phyloP scores from a whole-genome alignment of 2,888 invertebrate genomes.

The Diaprepes abbreviatus region DNA sequence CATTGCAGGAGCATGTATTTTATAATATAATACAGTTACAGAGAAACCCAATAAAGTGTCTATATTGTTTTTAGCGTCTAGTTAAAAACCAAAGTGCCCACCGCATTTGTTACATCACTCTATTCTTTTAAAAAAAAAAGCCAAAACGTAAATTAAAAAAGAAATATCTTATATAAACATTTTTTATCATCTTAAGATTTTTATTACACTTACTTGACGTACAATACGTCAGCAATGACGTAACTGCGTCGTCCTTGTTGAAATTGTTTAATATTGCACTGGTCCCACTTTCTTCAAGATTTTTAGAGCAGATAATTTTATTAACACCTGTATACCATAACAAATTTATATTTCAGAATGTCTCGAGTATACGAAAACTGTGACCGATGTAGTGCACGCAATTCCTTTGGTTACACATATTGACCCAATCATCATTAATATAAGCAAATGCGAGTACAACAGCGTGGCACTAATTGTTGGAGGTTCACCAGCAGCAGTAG shows the following conservation, averaged over 20 bases:
- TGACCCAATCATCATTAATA: slow-evolving; percentile 67
- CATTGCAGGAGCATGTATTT: too few species aligned
- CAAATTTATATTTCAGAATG: slow-evolving; percentile 69
- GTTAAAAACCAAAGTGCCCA: too few species aligned
- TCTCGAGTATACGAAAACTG: slow-evolving; percentile 69
- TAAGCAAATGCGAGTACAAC: slow-evolving; percentile 70
- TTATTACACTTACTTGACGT: too few species aligned
- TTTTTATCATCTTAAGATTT: too few species aligned
- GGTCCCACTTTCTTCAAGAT: not conserved
- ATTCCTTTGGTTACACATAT: slow-evolving; percentile 71
- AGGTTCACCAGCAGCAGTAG: slow-evolving; percentile 69
- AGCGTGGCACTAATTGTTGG: slow-evolving; percentile 73
- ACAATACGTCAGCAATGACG: not conserved
- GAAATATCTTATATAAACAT: too few species aligned
- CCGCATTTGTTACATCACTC: too few species aligned
- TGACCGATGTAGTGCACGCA: slow-evolving; percentile 69
- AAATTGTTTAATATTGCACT: not conserved
- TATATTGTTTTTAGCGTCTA: too few species aligned
- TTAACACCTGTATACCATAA: not conserved
- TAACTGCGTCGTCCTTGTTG: not conserved
- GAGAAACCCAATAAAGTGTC: too few species aligned
- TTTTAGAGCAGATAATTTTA: not conserved
- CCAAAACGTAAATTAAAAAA: too few species aligned
- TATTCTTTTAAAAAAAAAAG: too few species aligned
- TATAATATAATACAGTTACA: too few species aligned